Percentiles rank a stretch among this genome's conserved stretches.
Evolutionary conservation across 1,140 invertebrate genomes (phyloP).

Genomic region (Aphelenchoides fujianensis): DNA sequence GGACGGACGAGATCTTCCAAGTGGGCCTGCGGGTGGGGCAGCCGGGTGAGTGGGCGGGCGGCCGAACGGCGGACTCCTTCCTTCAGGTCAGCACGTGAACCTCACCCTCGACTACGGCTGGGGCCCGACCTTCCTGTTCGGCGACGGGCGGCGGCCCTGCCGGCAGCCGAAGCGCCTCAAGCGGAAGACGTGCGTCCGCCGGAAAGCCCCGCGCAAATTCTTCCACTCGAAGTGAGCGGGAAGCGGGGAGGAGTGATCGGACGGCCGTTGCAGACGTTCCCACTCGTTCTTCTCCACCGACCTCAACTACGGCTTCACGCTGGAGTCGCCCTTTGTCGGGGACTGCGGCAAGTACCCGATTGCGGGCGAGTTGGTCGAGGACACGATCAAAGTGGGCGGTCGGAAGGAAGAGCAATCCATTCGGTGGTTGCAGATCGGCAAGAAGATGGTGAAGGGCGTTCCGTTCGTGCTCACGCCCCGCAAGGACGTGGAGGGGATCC

Average conservation of each 20-base stretch:
- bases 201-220: background rate
- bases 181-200: background rate
- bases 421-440: background rate
- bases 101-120: slow-evolving; percentile 7
- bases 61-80: background rate
- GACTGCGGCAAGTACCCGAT: slow-evolving; percentile 12
- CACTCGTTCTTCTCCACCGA: background rate
- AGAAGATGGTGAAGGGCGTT: background rate
- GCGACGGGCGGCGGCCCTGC: background rate
- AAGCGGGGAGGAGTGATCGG: background rate
- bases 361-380: slow-evolving; percentile 4
- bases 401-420: background rate
- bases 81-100: background rate
- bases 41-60: background rate
- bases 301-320: slow-evolving; percentile 11
- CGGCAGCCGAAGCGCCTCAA: background rate
- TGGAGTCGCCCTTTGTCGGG: slow-evolving; percentile 5
- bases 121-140: slow-evolving; percentile 8
- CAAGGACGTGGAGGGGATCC: background rate
- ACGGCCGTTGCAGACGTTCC: background rate
- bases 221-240: background rate
- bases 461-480: slow-evolving; percentile 6
- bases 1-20: slow-evolving; percentile 4
- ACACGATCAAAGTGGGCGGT: background rate
- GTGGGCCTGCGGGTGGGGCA: background rate